These are phyloP conservation scores for Danio kyathit DNA, from an alignment of 2,797 vertebrate species.

Conservation along the genomic window DNA sequence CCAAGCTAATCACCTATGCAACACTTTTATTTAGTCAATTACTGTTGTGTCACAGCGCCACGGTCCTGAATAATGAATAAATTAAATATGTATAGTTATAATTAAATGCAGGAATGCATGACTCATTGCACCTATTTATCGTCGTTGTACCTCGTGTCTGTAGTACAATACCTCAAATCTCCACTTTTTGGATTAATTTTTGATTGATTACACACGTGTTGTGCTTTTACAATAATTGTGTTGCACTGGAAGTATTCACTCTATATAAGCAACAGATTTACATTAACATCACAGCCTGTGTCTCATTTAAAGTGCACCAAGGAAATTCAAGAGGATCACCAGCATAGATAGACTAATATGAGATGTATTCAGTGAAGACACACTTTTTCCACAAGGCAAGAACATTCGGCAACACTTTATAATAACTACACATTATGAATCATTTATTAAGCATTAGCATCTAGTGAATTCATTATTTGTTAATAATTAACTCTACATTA, in stretches of 20 bases:
- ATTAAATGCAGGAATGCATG: conserved; percentile 19
- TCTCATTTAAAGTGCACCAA: conserved; percentile 13
- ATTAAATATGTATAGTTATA: conserved; percentile 37
- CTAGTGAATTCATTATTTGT: too few relatives aligned
- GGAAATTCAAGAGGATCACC: not conserved
- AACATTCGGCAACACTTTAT: not conserved
- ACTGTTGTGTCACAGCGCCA: conserved; percentile 10
- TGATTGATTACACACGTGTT: conserved; percentile 37
- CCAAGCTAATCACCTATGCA: conserved; percentile 42
- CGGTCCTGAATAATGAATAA: conserved; percentile 24
- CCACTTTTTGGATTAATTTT: conserved; percentile 44
- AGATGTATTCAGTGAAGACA: not conserved
- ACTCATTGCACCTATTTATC: conserved; percentile 32
- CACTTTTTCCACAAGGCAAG: not conserved
- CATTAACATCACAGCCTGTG: not conserved
- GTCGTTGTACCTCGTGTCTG: conserved; percentile 16
- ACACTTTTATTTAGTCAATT: conserved; percentile 41
- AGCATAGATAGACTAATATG: not conserved
- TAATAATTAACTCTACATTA: too few relatives aligned
- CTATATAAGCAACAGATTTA: conserved; percentile 14
- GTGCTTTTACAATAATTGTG: conserved; percentile 39
- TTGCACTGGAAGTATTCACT: conserved; percentile 14
- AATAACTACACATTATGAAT: too few relatives aligned
- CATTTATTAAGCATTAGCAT: too few relatives aligned
- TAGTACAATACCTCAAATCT: conserved; percentile 19